Conservation (phyloP, 2,888 invertebrate genomes). For the Deilephila porcellus region DNA sequence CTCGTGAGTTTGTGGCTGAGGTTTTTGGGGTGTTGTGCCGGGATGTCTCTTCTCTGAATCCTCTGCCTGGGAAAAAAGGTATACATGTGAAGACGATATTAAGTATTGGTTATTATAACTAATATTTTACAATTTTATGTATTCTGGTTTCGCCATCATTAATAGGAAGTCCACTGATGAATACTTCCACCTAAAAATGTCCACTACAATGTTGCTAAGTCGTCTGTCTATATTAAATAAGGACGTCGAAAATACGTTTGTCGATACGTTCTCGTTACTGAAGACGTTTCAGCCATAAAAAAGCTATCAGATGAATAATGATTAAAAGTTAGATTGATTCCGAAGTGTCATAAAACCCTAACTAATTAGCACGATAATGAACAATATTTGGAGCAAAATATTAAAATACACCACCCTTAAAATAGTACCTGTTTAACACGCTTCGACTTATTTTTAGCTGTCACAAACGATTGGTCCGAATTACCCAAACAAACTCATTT, state of each 20-base stretch:
- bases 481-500: conserved; percentile 15
- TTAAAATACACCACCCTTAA: background rate
- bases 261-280: too few species aligned
- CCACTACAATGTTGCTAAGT: too few species aligned
- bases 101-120: too few species aligned
- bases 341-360: background rate
- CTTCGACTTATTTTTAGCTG: conserved; percentile 6
- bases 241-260: too few species aligned
- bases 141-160: background rate
- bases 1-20: conserved; percentile 73
- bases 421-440: background rate
- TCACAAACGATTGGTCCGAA: conserved; percentile 19
- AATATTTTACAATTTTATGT: too few species aligned
- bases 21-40: conserved; percentile 83
- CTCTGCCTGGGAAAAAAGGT: conserved; percentile 68
- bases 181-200: background rate
- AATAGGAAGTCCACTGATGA: too few species aligned
- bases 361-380: too few species aligned
- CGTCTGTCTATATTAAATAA: too few species aligned
- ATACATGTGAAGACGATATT: background rate
- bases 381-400: background rate
- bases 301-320: too few species aligned
- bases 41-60: conserved; percentile 81
- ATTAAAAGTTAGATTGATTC: too few species aligned
- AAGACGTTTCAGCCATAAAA: too few species aligned